Percentiles rank a stretch among this genome's conserved stretches.
Evolutionary conservation across 1,140 invertebrate genomes (phyloP).

Genomic region (Aphelinus atriplicis): DNA sequence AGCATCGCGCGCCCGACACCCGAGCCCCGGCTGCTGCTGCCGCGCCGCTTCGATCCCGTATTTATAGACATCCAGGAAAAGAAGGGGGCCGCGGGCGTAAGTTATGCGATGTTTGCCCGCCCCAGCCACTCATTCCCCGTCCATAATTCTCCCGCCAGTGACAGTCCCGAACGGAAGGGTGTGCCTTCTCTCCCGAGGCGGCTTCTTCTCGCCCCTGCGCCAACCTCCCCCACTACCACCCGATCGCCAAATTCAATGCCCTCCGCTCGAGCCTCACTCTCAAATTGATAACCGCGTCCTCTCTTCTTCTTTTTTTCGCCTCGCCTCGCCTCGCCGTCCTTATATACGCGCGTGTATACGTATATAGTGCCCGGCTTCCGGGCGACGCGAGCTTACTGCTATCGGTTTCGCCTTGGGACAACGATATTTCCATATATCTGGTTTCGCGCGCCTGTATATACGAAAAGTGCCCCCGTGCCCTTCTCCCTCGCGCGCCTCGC

Average conservation of each 20-base stretch:
- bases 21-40: neutral
- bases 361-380: neutral
- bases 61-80: constrained; percentile 59
- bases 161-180: constrained; percentile 54
- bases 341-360: neutral
- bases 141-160: constrained; percentile 53
- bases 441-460: too few species aligned
- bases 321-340: constrained; percentile 1
- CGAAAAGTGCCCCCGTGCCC: too few species aligned
- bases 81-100: constrained; percentile 47
- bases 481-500: too few species aligned
- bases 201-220: constrained; percentile 3
- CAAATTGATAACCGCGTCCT: constrained; percentile 52
- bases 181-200: neutral
- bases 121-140: constrained; percentile 54
- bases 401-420: neutral
- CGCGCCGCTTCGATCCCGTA: constrained; percentile 48
- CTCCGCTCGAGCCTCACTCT: constrained; percentile 46
- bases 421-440: constrained; percentile 16
- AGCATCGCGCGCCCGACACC: neutral
- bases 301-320: constrained; percentile 37
- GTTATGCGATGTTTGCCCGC: constrained; percentile 56
- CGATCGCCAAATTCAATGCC: constrained; percentile 51
- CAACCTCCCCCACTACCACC: constrained; percentile 37
- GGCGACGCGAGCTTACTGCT: neutral